Base-by-base conservation (phyloP, 2,797 vertebrate species). In the Muraenolepis orangiensis region DNA sequence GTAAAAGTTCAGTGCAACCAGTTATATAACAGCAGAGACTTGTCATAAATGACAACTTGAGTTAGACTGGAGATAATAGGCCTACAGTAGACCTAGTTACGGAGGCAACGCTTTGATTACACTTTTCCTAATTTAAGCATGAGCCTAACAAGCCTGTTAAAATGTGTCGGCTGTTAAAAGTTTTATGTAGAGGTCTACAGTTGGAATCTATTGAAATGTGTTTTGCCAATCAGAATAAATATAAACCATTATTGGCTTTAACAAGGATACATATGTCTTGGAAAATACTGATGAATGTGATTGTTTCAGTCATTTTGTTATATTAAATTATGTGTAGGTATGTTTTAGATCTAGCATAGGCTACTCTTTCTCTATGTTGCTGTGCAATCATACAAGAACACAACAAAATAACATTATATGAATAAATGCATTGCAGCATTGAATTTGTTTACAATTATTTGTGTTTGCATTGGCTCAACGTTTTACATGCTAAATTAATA, bases 1-100 rank as follows among this genome's bases (percentile, higher is more conserved):
- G 82, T 82, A 89, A 84, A 82, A 78, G 72, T 82, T 79, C 76
- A 76, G 80, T 42, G 82, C 61, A 79, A 78, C 74, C 74, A 76
- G 82, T 84, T 81, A 74, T 61, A 74, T 23, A 61, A 81, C 73
- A 79, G 67, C 83, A 30, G 72, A 75, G 34, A 69, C 34, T 51
- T 38, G 74, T 66, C 68, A 82, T 71, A 73, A 75, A 75, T 70
- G 71, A 38, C 66, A 40, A 69, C 16, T 64, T 51, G 67, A 51
- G 34, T 69, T 73, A 66, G 66, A 69, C 30, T 70, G 34, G 68
- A 74, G 57, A 73, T 72, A 70, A 72, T 40, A 46, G 46, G 46
- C 18, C 46, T 57, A 67, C 38, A 34, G 42, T 46, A 46, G 72
- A 36, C 72, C 64, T 64, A 26, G 61, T 69, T 38, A 61, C 69